Evolutionary conservation across 2,888 invertebrate species (phyloP).

Genomic region (Ecdyonurus torrentis): DNA sequence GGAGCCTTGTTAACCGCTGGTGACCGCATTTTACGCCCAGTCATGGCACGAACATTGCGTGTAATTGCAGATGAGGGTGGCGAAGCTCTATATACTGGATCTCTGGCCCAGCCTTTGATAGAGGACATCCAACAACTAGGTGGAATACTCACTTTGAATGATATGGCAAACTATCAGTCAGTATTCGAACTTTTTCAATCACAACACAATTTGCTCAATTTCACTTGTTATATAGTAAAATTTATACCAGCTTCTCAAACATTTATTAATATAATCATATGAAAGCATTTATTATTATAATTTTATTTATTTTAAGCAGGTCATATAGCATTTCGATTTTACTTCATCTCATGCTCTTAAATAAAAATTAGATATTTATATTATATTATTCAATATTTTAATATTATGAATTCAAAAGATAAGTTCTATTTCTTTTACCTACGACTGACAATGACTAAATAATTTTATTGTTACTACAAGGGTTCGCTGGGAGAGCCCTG

Average conservation of each 20-base stretch:
- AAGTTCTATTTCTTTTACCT: too few species aligned
- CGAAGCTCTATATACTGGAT: conserved; percentile 57
- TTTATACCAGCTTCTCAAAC: background rate
- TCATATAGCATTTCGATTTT: too few species aligned
- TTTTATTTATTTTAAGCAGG: too few species aligned
- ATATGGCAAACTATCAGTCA: conserved; percentile 55
- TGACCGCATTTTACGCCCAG: conserved; percentile 43
- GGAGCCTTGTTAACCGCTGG: conserved; percentile 41
- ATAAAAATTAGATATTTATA: too few species aligned
- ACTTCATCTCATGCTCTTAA: too few species aligned
- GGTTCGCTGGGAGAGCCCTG: conserved; percentile 17
- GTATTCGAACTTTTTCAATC: too few species aligned
- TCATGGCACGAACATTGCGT: conserved; percentile 51
- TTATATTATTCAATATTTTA: too few species aligned
- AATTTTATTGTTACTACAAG: too few species aligned
- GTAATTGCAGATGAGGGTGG: conserved; percentile 49
- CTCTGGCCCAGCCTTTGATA: conserved; percentile 43
- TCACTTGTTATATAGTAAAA: background rate
- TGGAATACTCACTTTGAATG: conserved; percentile 62
- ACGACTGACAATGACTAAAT: too few species aligned
- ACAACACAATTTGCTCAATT: too few species aligned
- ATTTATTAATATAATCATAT: background rate
- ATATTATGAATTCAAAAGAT: too few species aligned
- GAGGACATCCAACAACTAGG: conserved; percentile 48
- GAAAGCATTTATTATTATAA: too few species aligned